These are phyloP conservation scores for Erythrolamprus reginae DNA, from an alignment of 2,113 vertebrate species.

Conservation along the genomic window DNA sequence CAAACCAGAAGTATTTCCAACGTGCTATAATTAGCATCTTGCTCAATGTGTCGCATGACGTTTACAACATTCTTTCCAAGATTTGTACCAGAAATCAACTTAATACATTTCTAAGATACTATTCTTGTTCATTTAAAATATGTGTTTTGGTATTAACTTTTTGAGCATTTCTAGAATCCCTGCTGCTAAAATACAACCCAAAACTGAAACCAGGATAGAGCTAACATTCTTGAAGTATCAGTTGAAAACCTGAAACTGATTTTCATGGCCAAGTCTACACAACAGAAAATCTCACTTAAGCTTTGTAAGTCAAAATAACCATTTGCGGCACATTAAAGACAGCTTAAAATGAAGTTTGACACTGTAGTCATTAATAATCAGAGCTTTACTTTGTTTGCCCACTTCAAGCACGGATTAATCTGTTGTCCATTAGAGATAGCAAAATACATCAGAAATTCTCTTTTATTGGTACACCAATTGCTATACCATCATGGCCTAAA, in stretches of 20 bases:
- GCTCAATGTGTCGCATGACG: neutral
- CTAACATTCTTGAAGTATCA: neutral
- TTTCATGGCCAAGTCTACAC: conserved; percentile 20
- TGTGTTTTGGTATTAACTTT: conserved; percentile 20
- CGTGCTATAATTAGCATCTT: neutral
- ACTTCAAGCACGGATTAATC: neutral
- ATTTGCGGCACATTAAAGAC: neutral
- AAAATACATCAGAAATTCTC: neutral
- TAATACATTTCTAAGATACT: conserved; percentile 7
- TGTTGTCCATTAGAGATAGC: neutral
- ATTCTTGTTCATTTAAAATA: neutral
- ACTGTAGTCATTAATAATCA: neutral
- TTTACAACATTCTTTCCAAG: neutral
- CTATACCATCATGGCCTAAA: neutral
- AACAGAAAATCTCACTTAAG: neutral
- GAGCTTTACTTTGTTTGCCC: neutral
- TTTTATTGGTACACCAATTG: neutral
- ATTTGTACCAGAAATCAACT: neutral
- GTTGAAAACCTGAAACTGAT: neutral
- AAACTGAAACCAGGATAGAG: neutral
- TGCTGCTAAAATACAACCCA: neutral
- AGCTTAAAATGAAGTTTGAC: neutral
- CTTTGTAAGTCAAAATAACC: neutral
- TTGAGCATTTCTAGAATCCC: neutral
- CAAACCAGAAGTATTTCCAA: neutral